Conservation (phyloP, 1,140 invertebrate species). For the Glomeris maerens region DNA sequence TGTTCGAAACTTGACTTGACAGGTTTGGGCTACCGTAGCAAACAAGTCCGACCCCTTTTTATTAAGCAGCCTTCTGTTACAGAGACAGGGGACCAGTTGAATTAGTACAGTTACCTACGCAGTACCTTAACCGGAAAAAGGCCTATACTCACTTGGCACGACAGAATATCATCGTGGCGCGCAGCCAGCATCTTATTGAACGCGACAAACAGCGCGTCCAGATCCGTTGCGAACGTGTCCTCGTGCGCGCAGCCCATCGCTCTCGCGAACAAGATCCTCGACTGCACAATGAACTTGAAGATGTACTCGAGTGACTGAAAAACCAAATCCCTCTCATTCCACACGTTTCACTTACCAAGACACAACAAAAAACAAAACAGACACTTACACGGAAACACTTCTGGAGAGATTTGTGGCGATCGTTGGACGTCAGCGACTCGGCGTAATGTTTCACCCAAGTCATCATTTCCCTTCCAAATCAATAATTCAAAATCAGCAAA, state of each 20-base stretch:
- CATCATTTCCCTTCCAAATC: slow-evolving; percentile 49
- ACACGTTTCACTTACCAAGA: neutral
- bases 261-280: slow-evolving; percentile 68
- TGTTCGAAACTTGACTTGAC: no score
- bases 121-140: neutral
- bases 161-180: slow-evolving; percentile 53
- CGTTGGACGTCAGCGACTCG: slow-evolving; percentile 54
- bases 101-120: no score
- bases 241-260: slow-evolving; percentile 76
- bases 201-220: slow-evolving; percentile 56
- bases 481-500: slow-evolving; percentile 16
- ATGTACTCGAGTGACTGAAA: slow-evolving; percentile 69
- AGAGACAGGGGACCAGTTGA: no score
- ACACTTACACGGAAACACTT: slow-evolving; percentile 55
- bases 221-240: slow-evolving; percentile 63
- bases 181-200: slow-evolving; percentile 58
- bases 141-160: slow-evolving; percentile 56
- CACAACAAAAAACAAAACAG: neutral
- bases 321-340: slow-evolving; percentile 17
- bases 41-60: no score
- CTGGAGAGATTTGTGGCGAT: slow-evolving; percentile 72
- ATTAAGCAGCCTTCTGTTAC: no score
- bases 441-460: slow-evolving; percentile 82
- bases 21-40: no score
- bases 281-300: slow-evolving; percentile 89